Evolutionary conservation across 2,888 invertebrate genomes (phyloP).

Genomic region (Branchellion lobata): DNA sequence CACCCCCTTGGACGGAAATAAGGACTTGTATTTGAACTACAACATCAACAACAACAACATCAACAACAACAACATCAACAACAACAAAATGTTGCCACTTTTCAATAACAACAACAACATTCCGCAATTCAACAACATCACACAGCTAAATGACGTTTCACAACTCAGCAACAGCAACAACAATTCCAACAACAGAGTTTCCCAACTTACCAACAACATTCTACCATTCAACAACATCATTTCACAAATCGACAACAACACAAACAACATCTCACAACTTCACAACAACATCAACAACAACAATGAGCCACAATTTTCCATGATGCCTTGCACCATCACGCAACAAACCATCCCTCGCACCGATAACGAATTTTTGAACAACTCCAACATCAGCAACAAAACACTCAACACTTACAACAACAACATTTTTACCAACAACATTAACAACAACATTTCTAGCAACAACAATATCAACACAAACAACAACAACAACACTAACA

Average conservation of each 20-base stretch:
- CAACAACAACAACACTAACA: neutral
- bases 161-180: too few species aligned
- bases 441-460: neutral
- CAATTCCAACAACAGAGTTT: too few species aligned
- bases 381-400: neutral
- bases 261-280: neutral
- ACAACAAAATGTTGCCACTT: neutral
- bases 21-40: neutral
- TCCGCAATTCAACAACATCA: too few species aligned
- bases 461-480: neutral
- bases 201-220: too few species aligned
- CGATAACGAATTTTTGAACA: neutral
- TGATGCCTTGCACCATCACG: neutral
- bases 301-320: too few species aligned
- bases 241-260: too few species aligned
- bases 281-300: neutral
- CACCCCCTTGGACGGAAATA: too few species aligned
- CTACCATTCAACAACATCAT: too few species aligned
- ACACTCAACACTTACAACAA: neutral
- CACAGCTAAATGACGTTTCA: too few species aligned
- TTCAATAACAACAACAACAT: too few species aligned
- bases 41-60: slow-evolving; percentile 14
- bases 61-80: slow-evolving; percentile 5
- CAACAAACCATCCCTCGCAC: neutral
- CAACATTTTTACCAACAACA: neutral